These are phyloP conservation scores for Pangasius djambal DNA, from an alignment of 2,797 vertebrate genomes.

Conservation along the genomic window DNA sequence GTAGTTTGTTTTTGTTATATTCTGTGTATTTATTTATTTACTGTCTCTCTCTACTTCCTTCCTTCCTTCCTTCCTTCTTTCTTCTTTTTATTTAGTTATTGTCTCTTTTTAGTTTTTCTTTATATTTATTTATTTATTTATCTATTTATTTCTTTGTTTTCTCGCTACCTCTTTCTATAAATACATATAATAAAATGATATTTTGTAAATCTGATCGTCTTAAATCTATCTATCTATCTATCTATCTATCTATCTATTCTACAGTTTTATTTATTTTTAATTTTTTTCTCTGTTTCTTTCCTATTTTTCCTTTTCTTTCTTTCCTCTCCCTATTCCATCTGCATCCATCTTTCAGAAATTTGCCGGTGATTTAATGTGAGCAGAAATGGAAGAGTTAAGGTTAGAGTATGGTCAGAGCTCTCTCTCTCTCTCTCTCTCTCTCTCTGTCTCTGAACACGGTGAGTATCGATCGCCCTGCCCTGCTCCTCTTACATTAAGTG, in stretches of 20 bases:
- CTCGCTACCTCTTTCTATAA: too few species aligned
- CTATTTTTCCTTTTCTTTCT: background rate
- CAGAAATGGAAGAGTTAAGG: background rate
- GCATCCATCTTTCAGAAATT: background rate
- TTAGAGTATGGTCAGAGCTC: background rate
- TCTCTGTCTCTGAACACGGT: background rate
- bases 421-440: background rate
- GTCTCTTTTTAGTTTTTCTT: too few species aligned
- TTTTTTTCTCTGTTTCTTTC: background rate
- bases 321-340: background rate
- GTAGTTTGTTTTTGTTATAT: background rate
- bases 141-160: too few species aligned
- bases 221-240: background rate
- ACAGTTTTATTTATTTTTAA: background rate
- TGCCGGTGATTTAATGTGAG: background rate
- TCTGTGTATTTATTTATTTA: background rate
- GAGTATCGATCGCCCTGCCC: slow-evolving; percentile 8
- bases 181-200: too few species aligned
- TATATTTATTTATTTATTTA: too few species aligned
- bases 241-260: background rate
- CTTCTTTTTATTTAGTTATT: background rate
- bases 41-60: background rate
- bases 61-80: background rate
- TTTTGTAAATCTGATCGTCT: too few species aligned
- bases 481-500: slow-evolving; percentile 31